These are phyloP conservation scores for Ceratothoa steindachneri DNA, from an alignment of 2,888 invertebrate genomes.

Conservation along the genomic window DNA sequence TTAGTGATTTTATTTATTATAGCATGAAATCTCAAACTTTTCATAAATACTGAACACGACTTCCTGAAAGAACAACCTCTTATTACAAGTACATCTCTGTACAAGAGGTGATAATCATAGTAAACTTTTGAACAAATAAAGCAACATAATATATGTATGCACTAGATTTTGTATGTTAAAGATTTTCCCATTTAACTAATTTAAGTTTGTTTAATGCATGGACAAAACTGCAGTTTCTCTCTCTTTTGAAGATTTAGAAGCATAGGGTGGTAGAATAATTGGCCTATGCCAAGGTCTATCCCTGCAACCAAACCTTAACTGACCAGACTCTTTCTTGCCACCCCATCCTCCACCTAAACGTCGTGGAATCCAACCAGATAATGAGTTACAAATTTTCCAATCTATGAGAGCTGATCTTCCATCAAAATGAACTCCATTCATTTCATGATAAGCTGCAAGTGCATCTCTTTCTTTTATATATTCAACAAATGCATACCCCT, in stretches of 20 bases:
- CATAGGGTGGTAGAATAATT: constrained; percentile 33
- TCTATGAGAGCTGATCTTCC: constrained; percentile 70
- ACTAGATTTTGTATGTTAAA: too few species aligned
- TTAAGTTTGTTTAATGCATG: too few species aligned
- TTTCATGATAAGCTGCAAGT: constrained; percentile 61
- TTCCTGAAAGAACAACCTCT: too few species aligned
- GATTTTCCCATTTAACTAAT: too few species aligned
- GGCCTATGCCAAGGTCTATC: constrained; percentile 66
- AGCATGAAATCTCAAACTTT: too few species aligned
- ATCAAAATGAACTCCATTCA: constrained; percentile 63
- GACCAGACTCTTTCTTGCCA: constrained; percentile 79
- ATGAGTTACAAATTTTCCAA: constrained; percentile 66
- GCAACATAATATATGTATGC: too few species aligned
- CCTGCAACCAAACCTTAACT: constrained; percentile 77
- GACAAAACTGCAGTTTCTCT: too few species aligned
- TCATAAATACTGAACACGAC: too few species aligned
- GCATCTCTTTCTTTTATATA: constrained; percentile 63
- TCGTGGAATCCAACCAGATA: constrained; percentile 78
- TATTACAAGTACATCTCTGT: too few species aligned
- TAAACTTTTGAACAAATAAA: too few species aligned
- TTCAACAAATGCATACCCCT: constrained; percentile 82
- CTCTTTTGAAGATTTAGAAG: neutral
- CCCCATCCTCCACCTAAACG: constrained; percentile 80
- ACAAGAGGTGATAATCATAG: too few species aligned
- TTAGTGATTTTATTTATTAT: too few species aligned